Percentiles rank a stretch among this genome's conserved stretches.
phyloP scores from a whole-genome alignment of 2,797 vertebrate species.

The Streptopelia turtur region DNA sequence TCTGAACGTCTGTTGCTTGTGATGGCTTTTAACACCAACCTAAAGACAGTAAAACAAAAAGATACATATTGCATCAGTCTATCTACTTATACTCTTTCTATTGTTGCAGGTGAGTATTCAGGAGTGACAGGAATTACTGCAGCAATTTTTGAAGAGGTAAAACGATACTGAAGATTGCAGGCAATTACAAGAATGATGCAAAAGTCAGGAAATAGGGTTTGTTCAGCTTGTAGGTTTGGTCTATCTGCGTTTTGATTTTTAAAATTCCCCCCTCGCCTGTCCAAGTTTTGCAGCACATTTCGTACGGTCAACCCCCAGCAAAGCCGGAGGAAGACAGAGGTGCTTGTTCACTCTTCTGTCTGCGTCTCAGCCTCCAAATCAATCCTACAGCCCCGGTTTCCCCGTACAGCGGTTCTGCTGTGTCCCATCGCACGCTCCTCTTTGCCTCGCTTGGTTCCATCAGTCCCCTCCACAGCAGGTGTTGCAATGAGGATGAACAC shows the following conservation, averaged over 20 bases:
- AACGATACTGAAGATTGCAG: background rate
- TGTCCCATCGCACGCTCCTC: background rate
- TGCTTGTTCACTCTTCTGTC: background rate
- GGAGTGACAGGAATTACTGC: background rate
- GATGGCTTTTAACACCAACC: background rate
- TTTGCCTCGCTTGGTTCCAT: background rate
- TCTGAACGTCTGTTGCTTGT: background rate
- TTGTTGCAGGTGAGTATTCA: background rate
- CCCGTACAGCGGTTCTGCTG: background rate
- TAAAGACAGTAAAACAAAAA: background rate
- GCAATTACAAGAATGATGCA: constrained; percentile 3
- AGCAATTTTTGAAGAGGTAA: background rate
- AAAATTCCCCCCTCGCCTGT: background rate
- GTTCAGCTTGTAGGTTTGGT: background rate
- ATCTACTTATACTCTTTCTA: background rate
- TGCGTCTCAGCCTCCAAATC: background rate
- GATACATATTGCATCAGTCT: background rate
- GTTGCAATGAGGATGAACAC: background rate
- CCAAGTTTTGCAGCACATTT: constrained; percentile 10
- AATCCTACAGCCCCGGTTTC: background rate
- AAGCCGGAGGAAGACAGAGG: background rate
- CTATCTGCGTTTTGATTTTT: background rate
- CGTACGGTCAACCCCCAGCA: background rate
- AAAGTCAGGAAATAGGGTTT: constrained; percentile 7
- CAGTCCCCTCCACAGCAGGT: background rate